Conservation (phyloP, 2,888 invertebrate genomes). For the Zygogramma bicolorata region DNA sequence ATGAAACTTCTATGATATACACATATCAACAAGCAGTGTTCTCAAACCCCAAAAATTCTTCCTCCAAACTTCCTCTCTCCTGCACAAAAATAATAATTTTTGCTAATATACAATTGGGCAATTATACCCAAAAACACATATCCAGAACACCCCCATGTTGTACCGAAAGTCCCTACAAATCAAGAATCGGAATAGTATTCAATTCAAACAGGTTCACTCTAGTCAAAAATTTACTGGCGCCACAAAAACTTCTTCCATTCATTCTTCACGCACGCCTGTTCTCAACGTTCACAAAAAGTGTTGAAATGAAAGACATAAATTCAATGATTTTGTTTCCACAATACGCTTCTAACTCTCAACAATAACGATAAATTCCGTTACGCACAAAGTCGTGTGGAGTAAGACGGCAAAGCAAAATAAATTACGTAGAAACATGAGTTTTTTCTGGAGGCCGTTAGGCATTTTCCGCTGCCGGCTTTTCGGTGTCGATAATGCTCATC, state of each 20-base stretch:
- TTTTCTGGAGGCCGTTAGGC: not conserved
- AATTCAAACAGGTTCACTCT: not conserved
- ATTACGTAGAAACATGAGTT: not conserved
- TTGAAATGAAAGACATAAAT: not conserved
- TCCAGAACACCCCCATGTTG: too few species aligned
- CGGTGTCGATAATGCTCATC: not conserved
- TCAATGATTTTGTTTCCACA: not conserved
- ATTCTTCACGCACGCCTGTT: not conserved
- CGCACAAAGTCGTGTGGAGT: not conserved
- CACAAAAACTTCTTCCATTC: not conserved
- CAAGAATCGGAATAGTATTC: not conserved
- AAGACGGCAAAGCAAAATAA: not conserved
- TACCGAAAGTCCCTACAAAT: too few species aligned
- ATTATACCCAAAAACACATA: too few species aligned
- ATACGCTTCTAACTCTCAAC: not conserved
- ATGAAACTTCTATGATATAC: too few species aligned
- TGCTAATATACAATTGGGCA: too few species aligned
- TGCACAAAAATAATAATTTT: too few species aligned
- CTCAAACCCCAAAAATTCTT: too few species aligned
- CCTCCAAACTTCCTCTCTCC: too few species aligned
- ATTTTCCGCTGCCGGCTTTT: not conserved
- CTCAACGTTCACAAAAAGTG: not conserved
- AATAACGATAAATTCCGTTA: slow-evolving; percentile 12
- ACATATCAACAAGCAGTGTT: too few species aligned
- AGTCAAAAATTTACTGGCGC: not conserved